Evolutionary conservation across 2,113 vertebrate genomes (phyloP), one percentile per base, ranked within the genome.

Genomic region (Ameiurus melas): DNA sequence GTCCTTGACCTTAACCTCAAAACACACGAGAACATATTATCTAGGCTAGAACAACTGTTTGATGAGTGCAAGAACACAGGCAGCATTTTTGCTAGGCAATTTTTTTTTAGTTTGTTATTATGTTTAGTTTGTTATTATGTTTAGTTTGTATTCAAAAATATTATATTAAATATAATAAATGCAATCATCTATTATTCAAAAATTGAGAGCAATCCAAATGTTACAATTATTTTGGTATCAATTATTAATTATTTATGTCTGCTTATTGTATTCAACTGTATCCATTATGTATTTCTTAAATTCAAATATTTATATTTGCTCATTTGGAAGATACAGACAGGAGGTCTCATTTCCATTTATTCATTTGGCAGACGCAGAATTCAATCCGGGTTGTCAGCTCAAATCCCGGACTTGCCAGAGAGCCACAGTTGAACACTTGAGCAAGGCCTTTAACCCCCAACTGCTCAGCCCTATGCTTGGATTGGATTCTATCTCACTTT

Each of bases 361-460:
- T 60, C 27, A 27, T 83, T 39, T 62, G 57, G 57, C 20, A 60
- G 9, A 36, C 20, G 19, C 30, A 62, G 33, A 62, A 60, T 43
- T 25, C 55, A 36, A 22, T 22, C 55, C 20, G 30, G 55, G 55
- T 36, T 60, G 53, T 82, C 79, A 82, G 53, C 17, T 82, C 8
- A 83, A 83, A 62, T 83, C 57, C 57, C 0, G 22, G 58, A 83
- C 57, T 62, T 62, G 57, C 57, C 13, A 83, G 80, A 13, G 13
- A 62, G 17, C 58, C 22, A 39, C 36, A 27, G 80, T 27, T 39
- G 43, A 83, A 20, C 33, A 36, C 12, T 16, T 39, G 33, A 62
- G 80, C 57, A 83, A 62, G 36, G 33, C 22, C 57, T 83, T 83
- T 83, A 43, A 62, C 80, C 17, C 80, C 10, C 57, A 62, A 62